Conservation (phyloP, 2,888 invertebrate species). For the Drosophila lacicola region DNA sequence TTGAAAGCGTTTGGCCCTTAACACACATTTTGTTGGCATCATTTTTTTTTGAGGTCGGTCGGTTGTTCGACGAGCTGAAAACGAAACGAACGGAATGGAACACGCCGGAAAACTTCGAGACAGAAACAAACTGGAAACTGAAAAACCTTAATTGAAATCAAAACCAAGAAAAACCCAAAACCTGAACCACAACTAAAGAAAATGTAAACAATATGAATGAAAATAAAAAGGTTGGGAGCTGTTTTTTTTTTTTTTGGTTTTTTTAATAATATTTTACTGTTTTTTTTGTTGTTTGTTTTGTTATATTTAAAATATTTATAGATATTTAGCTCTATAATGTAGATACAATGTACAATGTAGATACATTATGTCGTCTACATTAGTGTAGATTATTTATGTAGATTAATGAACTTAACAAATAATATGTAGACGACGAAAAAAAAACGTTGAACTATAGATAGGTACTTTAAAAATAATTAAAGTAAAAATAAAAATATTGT, state of each 20-base stretch:
- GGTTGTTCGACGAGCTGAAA: slow-evolving; percentile 1
- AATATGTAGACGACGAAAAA: slow-evolving; percentile 71
- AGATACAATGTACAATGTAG: slow-evolving; percentile 74
- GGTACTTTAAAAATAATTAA: slow-evolving; percentile 67
- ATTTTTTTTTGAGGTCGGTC: slow-evolving; percentile 10
- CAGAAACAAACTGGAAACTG: slow-evolving; percentile 16
- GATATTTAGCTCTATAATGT: slow-evolving; percentile 70
- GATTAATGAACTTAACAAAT: slow-evolving; percentile 76
- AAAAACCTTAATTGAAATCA: no score
- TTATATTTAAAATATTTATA: slow-evolving; percentile 75
- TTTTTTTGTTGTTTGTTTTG: slow-evolving; percentile 69
- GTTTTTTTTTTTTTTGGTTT: slow-evolving; percentile 54
- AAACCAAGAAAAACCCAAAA: not conserved
- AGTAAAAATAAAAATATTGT: slow-evolving; percentile 49
- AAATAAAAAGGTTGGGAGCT: slow-evolving; percentile 23
- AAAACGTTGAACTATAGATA: slow-evolving; percentile 59
- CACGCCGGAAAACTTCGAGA: slow-evolving; percentile 13
- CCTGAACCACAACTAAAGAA: slow-evolving; percentile 4
- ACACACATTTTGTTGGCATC: slow-evolving; percentile 33
- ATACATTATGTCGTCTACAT: slow-evolving; percentile 55
- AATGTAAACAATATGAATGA: slow-evolving; percentile 11
- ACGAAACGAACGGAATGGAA: not conserved
- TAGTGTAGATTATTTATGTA: slow-evolving; percentile 39
- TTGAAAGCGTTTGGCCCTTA: slow-evolving; percentile 40
- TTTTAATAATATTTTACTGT: slow-evolving; percentile 76